Conservation (phyloP, 2,888 invertebrate genomes). For the Stenchaetothrips biformis region DNA sequence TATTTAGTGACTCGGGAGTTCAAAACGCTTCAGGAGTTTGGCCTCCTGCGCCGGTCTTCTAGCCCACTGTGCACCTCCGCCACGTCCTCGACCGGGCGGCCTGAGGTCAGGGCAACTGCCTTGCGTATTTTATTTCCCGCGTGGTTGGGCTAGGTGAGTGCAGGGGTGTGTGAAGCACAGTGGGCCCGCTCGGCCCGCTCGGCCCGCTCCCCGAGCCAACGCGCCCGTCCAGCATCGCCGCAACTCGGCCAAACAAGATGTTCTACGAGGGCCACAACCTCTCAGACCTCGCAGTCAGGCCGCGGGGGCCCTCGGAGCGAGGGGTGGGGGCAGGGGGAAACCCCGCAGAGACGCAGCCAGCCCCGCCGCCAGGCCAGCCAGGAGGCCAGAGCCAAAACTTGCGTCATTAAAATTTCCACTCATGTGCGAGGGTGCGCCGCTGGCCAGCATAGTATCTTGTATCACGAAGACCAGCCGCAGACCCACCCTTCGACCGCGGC, state of each 20-base stretch:
- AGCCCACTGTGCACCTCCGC: too few species aligned
- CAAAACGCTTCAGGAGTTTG: too few species aligned
- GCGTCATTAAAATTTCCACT: slow-evolving; percentile 19
- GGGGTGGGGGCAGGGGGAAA: not conserved
- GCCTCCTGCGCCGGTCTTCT: too few species aligned
- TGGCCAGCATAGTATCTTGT: too few species aligned
- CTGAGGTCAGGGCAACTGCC: too few species aligned
- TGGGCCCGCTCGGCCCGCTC: not conserved
- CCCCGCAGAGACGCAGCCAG: not conserved
- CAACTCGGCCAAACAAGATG: not conserved
- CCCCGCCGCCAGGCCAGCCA: not conserved
- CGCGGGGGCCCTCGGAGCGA: not conserved
- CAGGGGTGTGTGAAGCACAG: too few species aligned
- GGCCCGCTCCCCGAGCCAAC: not conserved
- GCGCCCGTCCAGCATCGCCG: not conserved
- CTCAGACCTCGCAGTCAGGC: not conserved
- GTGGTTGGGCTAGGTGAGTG: too few species aligned
- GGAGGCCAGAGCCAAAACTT: slow-evolving; percentile 1
- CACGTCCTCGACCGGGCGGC: too few species aligned
- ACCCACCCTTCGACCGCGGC: too few species aligned
- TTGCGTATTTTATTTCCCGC: too few species aligned
- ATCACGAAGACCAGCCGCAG: too few species aligned
- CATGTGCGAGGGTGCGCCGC: not conserved
- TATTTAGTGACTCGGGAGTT: too few species aligned
- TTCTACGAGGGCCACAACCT: not conserved